Evolutionary conservation across 2,797 vertebrate species (phyloP).

Genomic region (Rhinichthys osculus): DNA sequence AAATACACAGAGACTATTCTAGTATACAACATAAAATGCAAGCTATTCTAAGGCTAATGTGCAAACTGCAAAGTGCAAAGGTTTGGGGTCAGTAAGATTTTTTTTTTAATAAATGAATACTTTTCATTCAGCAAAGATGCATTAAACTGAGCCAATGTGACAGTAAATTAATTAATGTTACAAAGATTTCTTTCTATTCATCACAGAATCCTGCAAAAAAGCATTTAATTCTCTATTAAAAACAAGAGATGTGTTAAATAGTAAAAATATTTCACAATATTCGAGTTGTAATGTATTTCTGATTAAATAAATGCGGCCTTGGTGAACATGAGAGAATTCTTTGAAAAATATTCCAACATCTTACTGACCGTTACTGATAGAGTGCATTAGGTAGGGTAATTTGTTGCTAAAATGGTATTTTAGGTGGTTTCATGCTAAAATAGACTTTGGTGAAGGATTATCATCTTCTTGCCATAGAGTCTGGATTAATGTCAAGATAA

Average conservation of each 20-base stretch:
- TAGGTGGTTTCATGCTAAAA: neutral
- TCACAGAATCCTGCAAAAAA: neutral
- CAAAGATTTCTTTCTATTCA: neutral
- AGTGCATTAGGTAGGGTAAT: neutral
- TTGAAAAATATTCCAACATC: neutral
- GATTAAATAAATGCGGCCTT: neutral
- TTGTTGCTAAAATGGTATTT: neutral
- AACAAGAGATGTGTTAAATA: too few relatives aligned
- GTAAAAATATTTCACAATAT: neutral
- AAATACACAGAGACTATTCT: neutral
- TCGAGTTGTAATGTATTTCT: neutral
- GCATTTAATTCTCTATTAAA: neutral
- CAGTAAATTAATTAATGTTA: neutral
- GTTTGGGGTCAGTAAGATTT: neutral
- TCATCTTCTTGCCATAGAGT: neutral
- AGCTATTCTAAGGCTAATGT: neutral
- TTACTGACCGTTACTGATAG: neutral
- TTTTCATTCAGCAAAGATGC: neutral
- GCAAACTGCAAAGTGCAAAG: neutral
- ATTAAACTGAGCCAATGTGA: neutral
- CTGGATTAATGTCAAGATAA: constrained; percentile 8
- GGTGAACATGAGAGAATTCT: neutral
- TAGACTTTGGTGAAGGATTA: neutral
- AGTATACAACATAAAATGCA: neutral
- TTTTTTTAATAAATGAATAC: neutral